Conservation (phyloP, 2,888 invertebrate species). For the Flabesymbios commensalis region DNA sequence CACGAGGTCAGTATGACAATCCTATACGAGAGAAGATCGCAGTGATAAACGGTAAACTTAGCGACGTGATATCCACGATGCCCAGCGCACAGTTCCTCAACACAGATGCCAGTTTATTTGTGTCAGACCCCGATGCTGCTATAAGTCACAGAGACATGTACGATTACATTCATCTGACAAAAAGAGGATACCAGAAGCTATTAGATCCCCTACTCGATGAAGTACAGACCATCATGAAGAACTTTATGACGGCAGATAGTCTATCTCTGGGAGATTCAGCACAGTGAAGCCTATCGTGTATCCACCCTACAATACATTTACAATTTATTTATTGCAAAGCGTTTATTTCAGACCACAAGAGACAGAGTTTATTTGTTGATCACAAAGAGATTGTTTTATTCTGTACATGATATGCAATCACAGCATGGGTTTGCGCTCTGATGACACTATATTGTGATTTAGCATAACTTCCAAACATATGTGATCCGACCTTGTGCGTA, state of each 20-base stretch:
- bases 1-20: constrained; percentile 85
- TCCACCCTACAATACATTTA: too few species aligned
- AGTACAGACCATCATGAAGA: constrained; percentile 46
- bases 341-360: too few species aligned
- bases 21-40: constrained; percentile 76
- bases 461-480: too few species aligned
- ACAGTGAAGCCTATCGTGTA: too few species aligned
- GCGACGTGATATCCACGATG: constrained; percentile 67
- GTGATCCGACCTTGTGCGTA: too few species aligned
- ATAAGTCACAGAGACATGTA: constrained; percentile 90
- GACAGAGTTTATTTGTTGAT: too few species aligned
- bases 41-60: constrained; percentile 76
- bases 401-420: too few species aligned
- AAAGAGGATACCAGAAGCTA: constrained; percentile 79
- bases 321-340: too few species aligned
- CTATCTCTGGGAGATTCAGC: constrained; percentile 14
- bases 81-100: constrained; percentile 75
- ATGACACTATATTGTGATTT: too few species aligned
- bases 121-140: constrained; percentile 64
- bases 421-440: too few species aligned
- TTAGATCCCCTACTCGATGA: constrained; percentile 57
- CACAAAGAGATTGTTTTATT: too few species aligned
- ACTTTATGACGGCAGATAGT: constrained; percentile 28
- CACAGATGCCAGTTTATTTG: constrained; percentile 72
- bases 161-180: constrained; percentile 84